Evolutionary conservation across 2,888 invertebrate species (phyloP).

Genomic region (Neuroscelio doddi): DNA sequence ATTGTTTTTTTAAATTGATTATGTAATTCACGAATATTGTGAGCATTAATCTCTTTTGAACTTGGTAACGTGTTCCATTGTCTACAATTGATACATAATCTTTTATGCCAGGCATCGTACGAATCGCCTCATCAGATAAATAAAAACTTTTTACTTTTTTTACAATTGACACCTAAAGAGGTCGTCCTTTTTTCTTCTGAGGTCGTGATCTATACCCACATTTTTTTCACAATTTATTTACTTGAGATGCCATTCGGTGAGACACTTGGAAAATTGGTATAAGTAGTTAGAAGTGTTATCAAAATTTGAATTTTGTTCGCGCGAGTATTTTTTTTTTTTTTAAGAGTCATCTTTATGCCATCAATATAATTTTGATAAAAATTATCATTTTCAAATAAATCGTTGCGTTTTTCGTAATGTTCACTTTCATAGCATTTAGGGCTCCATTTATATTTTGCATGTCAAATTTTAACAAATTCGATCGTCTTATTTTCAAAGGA

Average conservation of each 20-base stretch:
- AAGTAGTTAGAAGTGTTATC: slow-evolving; percentile 2
- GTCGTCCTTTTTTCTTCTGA: slow-evolving; percentile 5
- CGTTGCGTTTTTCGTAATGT: background rate
- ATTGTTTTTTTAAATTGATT: background rate
- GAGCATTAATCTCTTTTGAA: background rate
- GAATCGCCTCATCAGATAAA: background rate
- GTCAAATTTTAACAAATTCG: background rate
- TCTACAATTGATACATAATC: background rate
- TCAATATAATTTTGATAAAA: too few relatives aligned
- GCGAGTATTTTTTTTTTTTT: too few relatives aligned
- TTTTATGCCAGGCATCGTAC: background rate
- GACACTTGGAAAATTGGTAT: too few relatives aligned
- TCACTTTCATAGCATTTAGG: background rate
- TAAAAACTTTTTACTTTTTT: background rate
- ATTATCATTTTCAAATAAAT: background rate
- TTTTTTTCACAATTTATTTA: slow-evolving; percentile 7
- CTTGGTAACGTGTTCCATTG: background rate
- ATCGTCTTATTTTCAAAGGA: slow-evolving; percentile 4
- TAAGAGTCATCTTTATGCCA: too few relatives aligned
- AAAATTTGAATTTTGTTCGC: slow-evolving; percentile 1
- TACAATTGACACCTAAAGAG: background rate
- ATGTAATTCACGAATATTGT: background rate
- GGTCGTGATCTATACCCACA: slow-evolving; percentile 5
- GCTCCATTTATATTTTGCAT: background rate
- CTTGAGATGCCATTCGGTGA: slow-evolving; percentile 11